Percentiles rank a stretch among this genome's conserved stretches.
Evolutionary conservation across 2,797 vertebrate genomes (phyloP).

Genomic region (Smutsia temminckii): DNA sequence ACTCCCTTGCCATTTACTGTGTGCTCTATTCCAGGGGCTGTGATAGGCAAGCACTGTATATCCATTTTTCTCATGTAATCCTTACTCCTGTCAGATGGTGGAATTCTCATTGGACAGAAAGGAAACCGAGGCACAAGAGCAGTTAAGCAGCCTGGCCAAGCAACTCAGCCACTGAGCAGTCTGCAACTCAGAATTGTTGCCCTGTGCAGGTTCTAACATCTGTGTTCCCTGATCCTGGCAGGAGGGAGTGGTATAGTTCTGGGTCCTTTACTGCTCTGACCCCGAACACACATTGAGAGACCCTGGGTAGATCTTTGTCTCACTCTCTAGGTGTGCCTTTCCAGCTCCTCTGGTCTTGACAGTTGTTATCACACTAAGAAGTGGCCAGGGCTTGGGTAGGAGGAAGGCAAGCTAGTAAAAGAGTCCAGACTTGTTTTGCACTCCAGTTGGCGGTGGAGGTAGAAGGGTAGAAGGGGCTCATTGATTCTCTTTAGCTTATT

Average conservation of each 20-base stretch:
- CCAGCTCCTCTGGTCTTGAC: neutral
- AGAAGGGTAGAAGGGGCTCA: neutral
- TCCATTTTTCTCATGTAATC: neutral
- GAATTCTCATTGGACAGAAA: neutral
- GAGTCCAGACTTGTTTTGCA: neutral
- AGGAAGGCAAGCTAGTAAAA: neutral
- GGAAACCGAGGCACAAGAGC: neutral
- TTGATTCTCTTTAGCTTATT: neutral
- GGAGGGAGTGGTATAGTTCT: neutral
- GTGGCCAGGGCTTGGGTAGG: neutral
- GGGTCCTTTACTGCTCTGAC: neutral
- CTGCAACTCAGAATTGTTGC: neutral
- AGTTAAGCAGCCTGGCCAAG: neutral
- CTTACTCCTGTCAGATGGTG: neutral
- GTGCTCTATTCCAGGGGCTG: neutral
- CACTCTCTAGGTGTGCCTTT: neutral
- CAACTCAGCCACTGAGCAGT: neutral
- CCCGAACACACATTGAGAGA: neutral
- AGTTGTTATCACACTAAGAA: slow-evolving; percentile 12
- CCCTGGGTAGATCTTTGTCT: slow-evolving; percentile 22
- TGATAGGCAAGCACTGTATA: neutral
- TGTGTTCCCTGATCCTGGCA: neutral
- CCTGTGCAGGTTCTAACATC: neutral
- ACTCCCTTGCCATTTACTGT: too few relatives aligned
- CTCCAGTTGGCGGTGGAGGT: neutral